These are phyloP conservation scores for Lacanobia wlatinum DNA, from an alignment of 2,888 invertebrate species.

Conservation along the genomic window DNA sequence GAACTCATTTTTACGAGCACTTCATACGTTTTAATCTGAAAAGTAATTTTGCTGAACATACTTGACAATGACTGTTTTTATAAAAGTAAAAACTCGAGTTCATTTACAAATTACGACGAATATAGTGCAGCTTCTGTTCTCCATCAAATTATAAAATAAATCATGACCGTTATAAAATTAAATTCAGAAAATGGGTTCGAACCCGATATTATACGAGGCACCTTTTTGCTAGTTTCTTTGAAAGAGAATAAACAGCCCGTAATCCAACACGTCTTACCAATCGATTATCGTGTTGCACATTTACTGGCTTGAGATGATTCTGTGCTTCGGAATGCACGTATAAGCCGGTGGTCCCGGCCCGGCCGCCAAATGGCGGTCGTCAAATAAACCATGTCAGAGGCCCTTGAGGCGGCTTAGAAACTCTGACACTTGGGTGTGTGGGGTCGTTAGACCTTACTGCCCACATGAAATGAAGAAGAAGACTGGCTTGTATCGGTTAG, in stretches of 20 bases:
- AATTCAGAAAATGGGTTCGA: neutral
- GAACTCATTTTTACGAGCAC: conserved; percentile 30
- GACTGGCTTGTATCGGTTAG: neutral
- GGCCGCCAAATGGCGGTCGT: no score
- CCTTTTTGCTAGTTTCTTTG: neutral
- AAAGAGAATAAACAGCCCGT: neutral
- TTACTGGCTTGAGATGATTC: no score
- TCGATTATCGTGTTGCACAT: neutral
- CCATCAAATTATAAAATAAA: neutral
- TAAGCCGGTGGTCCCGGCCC: no score
- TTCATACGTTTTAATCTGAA: conserved; percentile 10
- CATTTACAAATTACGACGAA: neutral
- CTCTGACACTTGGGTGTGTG: no score
- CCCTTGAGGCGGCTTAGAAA: no score
- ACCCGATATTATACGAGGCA: neutral
- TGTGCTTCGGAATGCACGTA: no score
- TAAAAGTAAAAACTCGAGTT: neutral
- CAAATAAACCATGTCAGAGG: no score
- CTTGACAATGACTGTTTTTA: neutral
- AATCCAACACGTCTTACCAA: neutral
- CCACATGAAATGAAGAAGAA: no score
- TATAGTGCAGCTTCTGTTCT: neutral
- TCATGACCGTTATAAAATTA: neutral
- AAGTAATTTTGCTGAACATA: conserved; percentile 9
- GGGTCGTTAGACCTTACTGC: no score